These are phyloP conservation scores for Passer montanus DNA, from an alignment of 2,113 vertebrate species.

Conservation along the genomic window DNA sequence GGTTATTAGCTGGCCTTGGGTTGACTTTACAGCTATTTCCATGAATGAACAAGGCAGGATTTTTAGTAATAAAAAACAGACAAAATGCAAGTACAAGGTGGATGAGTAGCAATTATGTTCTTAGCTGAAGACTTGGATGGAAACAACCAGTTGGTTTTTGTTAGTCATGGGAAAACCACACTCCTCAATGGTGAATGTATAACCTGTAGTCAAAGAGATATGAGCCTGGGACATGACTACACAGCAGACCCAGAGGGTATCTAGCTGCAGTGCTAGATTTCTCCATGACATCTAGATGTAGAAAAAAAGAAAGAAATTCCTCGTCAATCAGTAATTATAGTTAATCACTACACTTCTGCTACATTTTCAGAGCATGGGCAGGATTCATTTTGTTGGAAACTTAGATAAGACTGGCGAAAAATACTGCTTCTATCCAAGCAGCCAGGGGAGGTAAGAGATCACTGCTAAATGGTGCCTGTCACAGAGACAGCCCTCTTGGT, in stretches of 20 bases:
- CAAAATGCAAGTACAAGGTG: not conserved
- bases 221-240: not conserved
- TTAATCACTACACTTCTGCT: not conserved
- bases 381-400: not conserved
- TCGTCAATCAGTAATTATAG: not conserved
- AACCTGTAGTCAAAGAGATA: not conserved
- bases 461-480: not conserved
- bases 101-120: not conserved
- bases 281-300: not conserved
- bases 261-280: not conserved
- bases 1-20: not conserved
- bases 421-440: not conserved
- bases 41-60: not conserved
- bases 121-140: not conserved
- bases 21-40: not conserved
- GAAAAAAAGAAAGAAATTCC: not conserved
- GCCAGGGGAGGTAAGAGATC: not conserved
- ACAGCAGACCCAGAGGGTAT: not conserved
- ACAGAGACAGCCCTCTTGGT: not conserved
- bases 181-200: too few relatives aligned
- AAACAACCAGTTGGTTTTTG: not conserved
- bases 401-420: not conserved
- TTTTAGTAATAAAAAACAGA: not conserved
- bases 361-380: not conserved
- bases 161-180: not conserved